Percentiles rank a stretch among this genome's conserved stretches.
phyloP scores from a whole-genome alignment of 2,113 vertebrate genomes.

The Phylloscopus trochilus region DNA sequence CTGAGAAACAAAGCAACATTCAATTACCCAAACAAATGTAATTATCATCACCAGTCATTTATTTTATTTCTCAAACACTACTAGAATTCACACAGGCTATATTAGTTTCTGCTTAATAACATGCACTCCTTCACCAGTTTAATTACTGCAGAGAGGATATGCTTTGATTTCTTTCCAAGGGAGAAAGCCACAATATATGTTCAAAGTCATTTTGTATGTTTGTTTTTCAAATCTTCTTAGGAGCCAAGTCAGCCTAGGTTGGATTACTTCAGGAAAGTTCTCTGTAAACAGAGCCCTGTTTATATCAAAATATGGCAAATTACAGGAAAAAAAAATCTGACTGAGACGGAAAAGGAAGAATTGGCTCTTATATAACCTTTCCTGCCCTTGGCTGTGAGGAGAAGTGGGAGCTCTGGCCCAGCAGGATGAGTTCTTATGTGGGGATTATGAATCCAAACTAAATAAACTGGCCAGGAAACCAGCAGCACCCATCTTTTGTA shows the following conservation, averaged over 20 bases:
- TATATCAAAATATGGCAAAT: background rate
- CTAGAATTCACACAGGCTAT: background rate
- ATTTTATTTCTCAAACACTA: slow-evolving; percentile 14
- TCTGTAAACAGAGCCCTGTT: background rate
- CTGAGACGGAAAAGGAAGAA: background rate
- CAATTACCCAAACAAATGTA: background rate
- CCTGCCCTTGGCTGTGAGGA: background rate
- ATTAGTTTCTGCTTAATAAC: slow-evolving; percentile 18
- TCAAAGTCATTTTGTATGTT: background rate
- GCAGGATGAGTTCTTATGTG: background rate
- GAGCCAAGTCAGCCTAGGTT: background rate
- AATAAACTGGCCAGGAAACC: background rate
- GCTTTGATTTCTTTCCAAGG: background rate
- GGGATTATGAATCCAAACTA: background rate
- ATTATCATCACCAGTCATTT: background rate
- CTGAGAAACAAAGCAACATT: background rate
- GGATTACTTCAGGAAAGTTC: background rate
- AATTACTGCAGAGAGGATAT: background rate
- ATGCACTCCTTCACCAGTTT: background rate
- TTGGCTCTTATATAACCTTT: background rate
- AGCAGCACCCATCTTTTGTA: background rate
- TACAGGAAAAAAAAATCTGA: background rate
- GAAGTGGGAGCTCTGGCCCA: background rate
- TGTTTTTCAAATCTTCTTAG: background rate
- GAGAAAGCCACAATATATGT: background rate